Percentiles rank a stretch among this genome's conserved stretches.
Conservation (phyloP, 2,888 invertebrate species). For the Dryomyza anilis region DNA sequence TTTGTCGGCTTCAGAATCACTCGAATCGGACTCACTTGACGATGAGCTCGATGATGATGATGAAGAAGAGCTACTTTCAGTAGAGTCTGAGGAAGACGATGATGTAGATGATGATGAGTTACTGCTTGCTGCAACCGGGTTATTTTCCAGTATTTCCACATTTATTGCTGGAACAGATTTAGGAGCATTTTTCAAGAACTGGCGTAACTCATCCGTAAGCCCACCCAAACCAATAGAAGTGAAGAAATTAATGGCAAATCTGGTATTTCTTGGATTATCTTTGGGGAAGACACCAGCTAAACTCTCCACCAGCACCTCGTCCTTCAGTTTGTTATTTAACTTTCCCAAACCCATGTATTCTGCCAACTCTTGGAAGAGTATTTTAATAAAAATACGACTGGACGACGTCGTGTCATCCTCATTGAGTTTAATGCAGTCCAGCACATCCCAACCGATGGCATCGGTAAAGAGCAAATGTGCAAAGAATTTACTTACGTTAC, state of each 20-base stretch:
- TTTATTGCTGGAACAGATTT: constrained; percentile 57
- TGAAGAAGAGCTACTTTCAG: constrained; percentile 33
- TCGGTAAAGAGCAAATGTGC: constrained; percentile 95
- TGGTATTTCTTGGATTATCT: constrained; percentile 93
- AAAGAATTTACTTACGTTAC: constrained; percentile 97
- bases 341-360: constrained; percentile 96
- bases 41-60: constrained; percentile 38
- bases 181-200: constrained; percentile 74
- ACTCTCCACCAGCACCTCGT: constrained; percentile 81
- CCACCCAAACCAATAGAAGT: constrained; percentile 97
- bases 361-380: constrained; percentile 93
- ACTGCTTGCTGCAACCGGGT: constrained; percentile 36
- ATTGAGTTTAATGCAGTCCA: constrained; percentile 87
- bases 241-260: constrained; percentile 98
- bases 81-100: constrained; percentile 31
- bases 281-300: constrained; percentile 93
- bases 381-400: constrained; percentile 96
- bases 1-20: constrained; percentile 39
- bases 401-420: constrained; percentile 98
- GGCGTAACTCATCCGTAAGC: constrained; percentile 88
- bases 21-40: constrained; percentile 38
- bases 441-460: constrained; percentile 94
- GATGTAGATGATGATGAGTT: constrained; percentile 37
- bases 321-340: constrained; percentile 87
- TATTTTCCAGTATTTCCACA: constrained; percentile 54